Percentiles rank a stretch among this genome's conserved stretches.
These are phyloP conservation scores for Chaetodon auriga DNA, from an alignment of 2,113 vertebrate genomes.

Conservation along the genomic window DNA sequence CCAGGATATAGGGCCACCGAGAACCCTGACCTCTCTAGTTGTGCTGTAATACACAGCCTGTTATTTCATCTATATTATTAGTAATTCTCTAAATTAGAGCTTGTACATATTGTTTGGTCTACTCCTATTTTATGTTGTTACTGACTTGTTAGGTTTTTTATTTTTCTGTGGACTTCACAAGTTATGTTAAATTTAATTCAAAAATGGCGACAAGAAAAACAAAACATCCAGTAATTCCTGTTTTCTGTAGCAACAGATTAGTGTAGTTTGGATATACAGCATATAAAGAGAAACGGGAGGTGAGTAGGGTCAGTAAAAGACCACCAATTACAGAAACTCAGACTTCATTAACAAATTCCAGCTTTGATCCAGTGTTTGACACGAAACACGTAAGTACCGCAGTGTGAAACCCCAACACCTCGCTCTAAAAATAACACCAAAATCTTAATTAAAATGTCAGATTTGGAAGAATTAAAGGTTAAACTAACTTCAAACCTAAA, in stretches of 20 bases:
- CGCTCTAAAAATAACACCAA: neutral
- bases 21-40: neutral
- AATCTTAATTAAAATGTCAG: neutral
- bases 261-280: neutral
- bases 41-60: neutral
- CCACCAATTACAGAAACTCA: constrained; percentile 43
- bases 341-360: constrained; percentile 34
- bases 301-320: constrained; percentile 6
- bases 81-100: neutral
- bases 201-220: neutral
- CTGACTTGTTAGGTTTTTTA: neutral
- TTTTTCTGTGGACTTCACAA: neutral
- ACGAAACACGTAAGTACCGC: neutral
- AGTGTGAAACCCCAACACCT: neutral
- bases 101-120: neutral
- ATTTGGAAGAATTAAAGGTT: neutral
- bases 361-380: constrained; percentile 6
- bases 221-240: neutral
- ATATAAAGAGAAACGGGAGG: neutral
- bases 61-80: neutral
- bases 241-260: neutral
- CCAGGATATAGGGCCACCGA: neutral
- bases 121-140: neutral
- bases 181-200: neutral
- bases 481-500: neutral